Evolutionary conservation across 2,113 vertebrate species (phyloP).

Genomic region (human): GRCh38 chr18:49704501-49705000

Average conservation of each 20-base stretch:
- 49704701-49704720: neutral
- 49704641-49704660: neutral
- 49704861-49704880: neutral
- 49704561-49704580: rapidly evolving
- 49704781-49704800: neutral
- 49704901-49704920: rapidly evolving
- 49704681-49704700: neutral
- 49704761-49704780: neutral
- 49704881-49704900: neutral
- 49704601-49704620: neutral
- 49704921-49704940: too few species aligned
- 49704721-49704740: neutral
- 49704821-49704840: neutral
- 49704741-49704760: neutral
- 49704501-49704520: too few species aligned
- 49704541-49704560: neutral
- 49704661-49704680: neutral
- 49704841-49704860: neutral
- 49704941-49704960: neutral
- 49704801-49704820: neutral
- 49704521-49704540: neutral
- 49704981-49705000: neutral
- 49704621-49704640: neutral
- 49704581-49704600: neutral
- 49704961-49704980: constrained; percentile 11